These are phyloP conservation scores for Passer domesticus DNA, from an alignment of 2,113 vertebrate genomes.

Conservation along the genomic window DNA sequence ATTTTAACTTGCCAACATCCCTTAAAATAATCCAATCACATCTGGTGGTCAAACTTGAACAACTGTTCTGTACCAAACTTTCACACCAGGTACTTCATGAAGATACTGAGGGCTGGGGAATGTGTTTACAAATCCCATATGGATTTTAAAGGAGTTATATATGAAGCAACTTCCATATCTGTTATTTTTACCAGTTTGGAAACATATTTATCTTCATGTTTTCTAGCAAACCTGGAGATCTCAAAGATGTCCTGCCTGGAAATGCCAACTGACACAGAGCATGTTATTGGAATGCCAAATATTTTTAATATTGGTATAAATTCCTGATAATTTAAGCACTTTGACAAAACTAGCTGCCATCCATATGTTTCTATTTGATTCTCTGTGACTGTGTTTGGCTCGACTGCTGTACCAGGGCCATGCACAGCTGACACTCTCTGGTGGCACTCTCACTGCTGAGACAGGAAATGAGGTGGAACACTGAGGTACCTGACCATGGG, in stretches of 20 bases:
- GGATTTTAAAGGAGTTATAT: background rate
- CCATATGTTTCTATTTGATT: background rate
- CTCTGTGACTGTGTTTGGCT: background rate
- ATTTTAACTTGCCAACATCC: background rate
- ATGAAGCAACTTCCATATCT: background rate
- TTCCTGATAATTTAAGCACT: background rate
- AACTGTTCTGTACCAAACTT: background rate
- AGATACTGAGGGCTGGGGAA: background rate
- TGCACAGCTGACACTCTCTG: background rate
- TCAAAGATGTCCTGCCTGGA: background rate
- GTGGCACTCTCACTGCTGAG: background rate
- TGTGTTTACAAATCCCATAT: background rate
- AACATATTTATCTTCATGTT: background rate
- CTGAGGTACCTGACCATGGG: background rate
- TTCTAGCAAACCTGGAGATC: background rate
- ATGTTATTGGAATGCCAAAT: background rate
- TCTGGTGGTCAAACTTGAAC: background rate
- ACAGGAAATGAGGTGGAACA: background rate
- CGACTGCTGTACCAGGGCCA: accelerated
- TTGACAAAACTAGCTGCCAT: background rate
- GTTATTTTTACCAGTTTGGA: background rate
- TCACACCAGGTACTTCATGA: background rate
- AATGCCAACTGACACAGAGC: background rate
- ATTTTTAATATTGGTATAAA: background rate
- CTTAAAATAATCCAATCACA: background rate